Conservation (phyloP, 2,113 vertebrate species). For the human region DNA sequence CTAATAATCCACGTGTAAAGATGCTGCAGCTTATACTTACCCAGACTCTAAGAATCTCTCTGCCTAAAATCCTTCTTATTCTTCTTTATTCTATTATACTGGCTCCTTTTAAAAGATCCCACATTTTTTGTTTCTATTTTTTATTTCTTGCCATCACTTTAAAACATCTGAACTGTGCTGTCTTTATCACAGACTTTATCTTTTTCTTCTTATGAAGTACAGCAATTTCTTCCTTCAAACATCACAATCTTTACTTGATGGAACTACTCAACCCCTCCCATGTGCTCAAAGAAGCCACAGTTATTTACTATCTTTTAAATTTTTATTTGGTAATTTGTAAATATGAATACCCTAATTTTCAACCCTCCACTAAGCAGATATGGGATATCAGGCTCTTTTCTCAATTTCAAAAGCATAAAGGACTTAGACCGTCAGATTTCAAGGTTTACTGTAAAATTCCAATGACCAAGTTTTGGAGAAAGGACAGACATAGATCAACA, state of each 20-base stretch:
- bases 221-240: not conserved
- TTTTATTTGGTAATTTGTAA: not conserved
- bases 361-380: not conserved
- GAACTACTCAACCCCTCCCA: not conserved
- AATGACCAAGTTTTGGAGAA: not conserved
- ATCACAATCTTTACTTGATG: not conserved
- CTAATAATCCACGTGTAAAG: not conserved
- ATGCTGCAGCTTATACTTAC: not conserved
- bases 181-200: slow-evolving; percentile 12
- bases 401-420: not conserved
- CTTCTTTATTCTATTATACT: not conserved
- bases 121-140: not conserved
- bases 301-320: not conserved
- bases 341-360: not conserved
- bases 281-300: not conserved
- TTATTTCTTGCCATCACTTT: not conserved
- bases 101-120: not conserved
- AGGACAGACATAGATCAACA: not conserved
- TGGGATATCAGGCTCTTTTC: not conserved
- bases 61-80: not conserved
- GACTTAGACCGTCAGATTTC: not conserved
- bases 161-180: not conserved
- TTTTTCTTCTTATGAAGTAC: not conserved
- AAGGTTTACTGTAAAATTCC: not conserved
- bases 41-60: not conserved